Conservation (phyloP, 2,888 invertebrate species). For the Cancer borealis region DNA sequence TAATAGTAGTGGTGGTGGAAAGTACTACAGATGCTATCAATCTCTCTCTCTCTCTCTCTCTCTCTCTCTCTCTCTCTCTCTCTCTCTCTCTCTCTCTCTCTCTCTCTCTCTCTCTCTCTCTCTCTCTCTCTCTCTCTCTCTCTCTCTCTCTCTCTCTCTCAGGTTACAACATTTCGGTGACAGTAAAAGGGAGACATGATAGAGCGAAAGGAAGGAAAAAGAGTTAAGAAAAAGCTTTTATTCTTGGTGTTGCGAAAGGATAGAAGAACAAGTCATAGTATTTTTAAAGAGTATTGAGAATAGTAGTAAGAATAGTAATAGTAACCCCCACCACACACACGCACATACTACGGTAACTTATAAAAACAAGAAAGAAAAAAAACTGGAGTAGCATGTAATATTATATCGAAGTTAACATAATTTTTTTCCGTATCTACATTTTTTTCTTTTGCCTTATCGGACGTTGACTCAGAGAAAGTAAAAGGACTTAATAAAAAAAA, state of each 20-base stretch:
- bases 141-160: slow-evolving; percentile 34
- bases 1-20: not conserved
- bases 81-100: not conserved
- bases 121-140: slow-evolving; percentile 29
- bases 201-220: not conserved
- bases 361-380: not conserved
- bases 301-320: not conserved
- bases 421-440: not conserved
- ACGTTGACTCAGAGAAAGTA: not conserved
- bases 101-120: slow-evolving; percentile 28
- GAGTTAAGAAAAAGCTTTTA: not conserved
- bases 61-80: slow-evolving; percentile 30
- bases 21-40: not conserved
- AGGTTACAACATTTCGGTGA: not conserved
- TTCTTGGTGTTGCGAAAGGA: not conserved
- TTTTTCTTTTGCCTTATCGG: not conserved
- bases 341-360: not conserved
- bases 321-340: not conserved
- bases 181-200: not conserved
- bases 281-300: too few relatives aligned
- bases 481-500: slow-evolving; percentile 4
- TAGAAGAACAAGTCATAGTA: not conserved
- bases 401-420: not conserved
- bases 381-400: too few relatives aligned
- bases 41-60: not conserved